These are phyloP conservation scores for Phylloscopus whistleri DNA, from an alignment of 2,113 vertebrate genomes.

Conservation along the genomic window DNA sequence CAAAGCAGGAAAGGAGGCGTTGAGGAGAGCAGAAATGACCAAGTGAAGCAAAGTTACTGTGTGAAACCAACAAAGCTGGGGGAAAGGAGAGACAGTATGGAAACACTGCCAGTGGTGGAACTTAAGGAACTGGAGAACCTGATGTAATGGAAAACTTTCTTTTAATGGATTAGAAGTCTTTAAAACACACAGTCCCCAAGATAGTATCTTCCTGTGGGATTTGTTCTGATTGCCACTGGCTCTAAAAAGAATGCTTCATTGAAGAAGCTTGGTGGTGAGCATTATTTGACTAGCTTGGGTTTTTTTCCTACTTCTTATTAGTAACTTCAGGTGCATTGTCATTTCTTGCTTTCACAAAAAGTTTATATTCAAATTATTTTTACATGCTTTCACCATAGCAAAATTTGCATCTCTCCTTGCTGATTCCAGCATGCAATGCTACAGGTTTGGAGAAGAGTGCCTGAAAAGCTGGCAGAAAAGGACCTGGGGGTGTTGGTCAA, in stretches of 20 bases:
- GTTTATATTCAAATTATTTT: not conserved
- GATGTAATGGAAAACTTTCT: conserved; percentile 60
- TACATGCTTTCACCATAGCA: not conserved
- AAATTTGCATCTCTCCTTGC: not conserved
- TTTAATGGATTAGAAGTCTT: conserved; percentile 55
- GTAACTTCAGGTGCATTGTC: not conserved
- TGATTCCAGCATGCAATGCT: not conserved
- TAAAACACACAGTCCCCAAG: not conserved
- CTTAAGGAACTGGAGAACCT: conserved; percentile 2
- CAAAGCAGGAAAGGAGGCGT: not conserved
- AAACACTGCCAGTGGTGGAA: not conserved
- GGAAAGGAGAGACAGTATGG: not conserved
- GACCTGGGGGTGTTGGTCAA: not conserved
- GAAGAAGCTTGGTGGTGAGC: not conserved
- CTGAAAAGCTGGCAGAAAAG: no score
- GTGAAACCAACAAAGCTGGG: not conserved
- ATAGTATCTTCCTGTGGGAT: not conserved
- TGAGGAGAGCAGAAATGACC: not conserved
- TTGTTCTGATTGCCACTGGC: not conserved
- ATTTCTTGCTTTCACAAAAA: not conserved
- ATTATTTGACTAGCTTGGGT: not conserved
- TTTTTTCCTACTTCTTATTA: not conserved
- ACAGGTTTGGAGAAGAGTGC: not conserved
- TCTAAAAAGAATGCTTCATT: not conserved
- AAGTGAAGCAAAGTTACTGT: not conserved